Conservation (phyloP, 2,888 invertebrate species). For the Lomographa bimaculata region DNA sequence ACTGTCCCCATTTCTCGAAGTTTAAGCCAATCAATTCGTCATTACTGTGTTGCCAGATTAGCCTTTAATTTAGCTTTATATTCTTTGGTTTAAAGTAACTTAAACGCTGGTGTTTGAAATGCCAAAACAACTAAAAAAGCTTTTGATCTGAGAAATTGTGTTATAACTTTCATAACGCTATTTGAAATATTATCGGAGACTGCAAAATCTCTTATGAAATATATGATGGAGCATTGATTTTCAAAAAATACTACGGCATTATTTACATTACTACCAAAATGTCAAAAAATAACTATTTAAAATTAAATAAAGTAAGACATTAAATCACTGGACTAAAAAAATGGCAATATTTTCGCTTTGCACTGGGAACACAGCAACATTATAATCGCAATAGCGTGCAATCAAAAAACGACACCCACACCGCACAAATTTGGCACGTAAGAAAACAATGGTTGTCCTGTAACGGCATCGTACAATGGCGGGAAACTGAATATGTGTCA, state of each 20-base stretch:
- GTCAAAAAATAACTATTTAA: too few relatives aligned
- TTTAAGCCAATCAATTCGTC: constrained; percentile 76
- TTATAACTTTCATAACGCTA: too few relatives aligned
- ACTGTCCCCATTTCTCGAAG: constrained; percentile 63
- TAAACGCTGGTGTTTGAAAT: not conserved
- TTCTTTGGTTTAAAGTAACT: not conserved
- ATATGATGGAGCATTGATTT: too few relatives aligned
- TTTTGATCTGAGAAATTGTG: too few relatives aligned
- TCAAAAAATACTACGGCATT: too few relatives aligned
- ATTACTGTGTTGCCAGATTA: constrained; percentile 45
- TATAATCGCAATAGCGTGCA: constrained; percentile 58
- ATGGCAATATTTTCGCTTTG: not conserved
- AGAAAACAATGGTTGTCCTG: constrained; percentile 68
- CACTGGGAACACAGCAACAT: constrained; percentile 16
- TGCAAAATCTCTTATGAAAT: too few relatives aligned
- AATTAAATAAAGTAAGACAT: too few relatives aligned
- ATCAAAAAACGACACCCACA: constrained; percentile 72
- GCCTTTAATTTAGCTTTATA: not conserved
- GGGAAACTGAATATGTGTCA: constrained; percentile 49
- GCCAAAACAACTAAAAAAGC: too few relatives aligned
- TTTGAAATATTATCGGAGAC: too few relatives aligned
- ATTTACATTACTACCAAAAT: too few relatives aligned
- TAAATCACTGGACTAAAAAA: too few relatives aligned
- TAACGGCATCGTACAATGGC: constrained; percentile 63
- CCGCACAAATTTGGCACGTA: constrained; percentile 61